Evolutionary conservation across 2,888 invertebrate genomes (phyloP).

Genomic region (Antheraea yamamai): DNA sequence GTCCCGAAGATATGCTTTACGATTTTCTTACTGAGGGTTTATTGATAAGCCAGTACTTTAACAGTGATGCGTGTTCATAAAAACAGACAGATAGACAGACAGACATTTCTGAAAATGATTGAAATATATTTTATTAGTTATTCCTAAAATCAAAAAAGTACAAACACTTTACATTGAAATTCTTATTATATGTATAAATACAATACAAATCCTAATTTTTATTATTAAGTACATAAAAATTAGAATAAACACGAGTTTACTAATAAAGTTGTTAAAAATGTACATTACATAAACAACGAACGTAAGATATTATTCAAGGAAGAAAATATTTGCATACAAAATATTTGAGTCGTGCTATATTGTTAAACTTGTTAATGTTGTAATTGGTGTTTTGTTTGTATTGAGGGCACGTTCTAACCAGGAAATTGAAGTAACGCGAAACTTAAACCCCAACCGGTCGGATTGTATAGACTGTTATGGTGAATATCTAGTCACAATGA

Average conservation of each 20-base stretch:
- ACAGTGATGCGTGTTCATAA: too few species aligned
- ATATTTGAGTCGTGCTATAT: conserved; percentile 17
- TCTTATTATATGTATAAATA: too few species aligned
- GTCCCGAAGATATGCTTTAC: too few species aligned
- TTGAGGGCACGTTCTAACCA: conserved; percentile 25
- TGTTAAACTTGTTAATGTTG: conserved; percentile 19
- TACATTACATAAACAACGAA: neutral
- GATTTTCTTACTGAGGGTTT: too few species aligned
- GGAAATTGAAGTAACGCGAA: conserved; percentile 26
- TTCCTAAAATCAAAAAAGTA: too few species aligned
- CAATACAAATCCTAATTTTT: neutral
- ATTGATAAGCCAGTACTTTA: too few species aligned
- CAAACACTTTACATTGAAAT: too few species aligned
- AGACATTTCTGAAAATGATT: too few species aligned
- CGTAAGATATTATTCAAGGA: neutral
- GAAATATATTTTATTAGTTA: too few species aligned
- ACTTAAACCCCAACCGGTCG: conserved; percentile 6
- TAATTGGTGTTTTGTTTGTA: conserved; percentile 25
- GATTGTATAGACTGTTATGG: conserved; percentile 17
- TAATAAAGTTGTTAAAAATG: neutral
- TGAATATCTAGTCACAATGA: conserved; percentile 11
- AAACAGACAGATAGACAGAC: too few species aligned
- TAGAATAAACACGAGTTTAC: neutral
- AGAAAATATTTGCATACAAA: neutral
- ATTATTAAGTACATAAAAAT: neutral